Percentiles rank a stretch among this genome's conserved stretches.
phyloP scores from a whole-genome alignment of 2,888 invertebrate genomes.

The Caenorhabditis sp. region DNA sequence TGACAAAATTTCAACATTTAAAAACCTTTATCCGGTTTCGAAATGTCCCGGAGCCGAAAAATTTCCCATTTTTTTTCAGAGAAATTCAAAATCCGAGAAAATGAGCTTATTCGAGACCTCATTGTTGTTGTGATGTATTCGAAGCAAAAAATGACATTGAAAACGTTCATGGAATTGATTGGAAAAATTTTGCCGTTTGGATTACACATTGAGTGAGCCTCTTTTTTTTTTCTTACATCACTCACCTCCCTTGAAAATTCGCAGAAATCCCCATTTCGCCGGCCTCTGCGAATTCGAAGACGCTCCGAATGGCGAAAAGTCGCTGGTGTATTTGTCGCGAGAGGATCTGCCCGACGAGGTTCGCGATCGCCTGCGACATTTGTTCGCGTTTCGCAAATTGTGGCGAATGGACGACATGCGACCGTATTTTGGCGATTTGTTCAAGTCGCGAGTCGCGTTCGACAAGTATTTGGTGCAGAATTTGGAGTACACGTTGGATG shows the following conservation, averaged over 20 bases:
- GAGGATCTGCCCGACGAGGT: slow-evolving; percentile 38
- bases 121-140: slow-evolving; percentile 15
- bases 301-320: slow-evolving; percentile 11
- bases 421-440: slow-evolving; percentile 29
- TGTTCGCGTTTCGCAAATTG: slow-evolving; percentile 24
- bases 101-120: slow-evolving; percentile 15
- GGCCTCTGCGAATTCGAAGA: slow-evolving; percentile 31
- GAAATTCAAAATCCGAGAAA: neutral
- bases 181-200: slow-evolving; percentile 26
- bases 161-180: slow-evolving; percentile 15
- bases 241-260: neutral
- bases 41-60: no score
- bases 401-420: slow-evolving; percentile 39
- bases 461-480: slow-evolving; percentile 39
- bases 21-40: no score
- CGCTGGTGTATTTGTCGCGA: slow-evolving; percentile 18
- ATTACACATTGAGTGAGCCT: neutral
- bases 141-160: slow-evolving; percentile 14
- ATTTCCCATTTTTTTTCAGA: neutral
- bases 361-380: slow-evolving; percentile 17
- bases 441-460: slow-evolving; percentile 37
- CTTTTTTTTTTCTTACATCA: neutral
- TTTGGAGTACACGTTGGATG: slow-evolving; percentile 32
- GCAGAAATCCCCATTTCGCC: slow-evolving; percentile 5
- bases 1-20: no score